phyloP scores from a whole-genome alignment of 2,888 invertebrate species.

The Chaetoderma sp. region DNA sequence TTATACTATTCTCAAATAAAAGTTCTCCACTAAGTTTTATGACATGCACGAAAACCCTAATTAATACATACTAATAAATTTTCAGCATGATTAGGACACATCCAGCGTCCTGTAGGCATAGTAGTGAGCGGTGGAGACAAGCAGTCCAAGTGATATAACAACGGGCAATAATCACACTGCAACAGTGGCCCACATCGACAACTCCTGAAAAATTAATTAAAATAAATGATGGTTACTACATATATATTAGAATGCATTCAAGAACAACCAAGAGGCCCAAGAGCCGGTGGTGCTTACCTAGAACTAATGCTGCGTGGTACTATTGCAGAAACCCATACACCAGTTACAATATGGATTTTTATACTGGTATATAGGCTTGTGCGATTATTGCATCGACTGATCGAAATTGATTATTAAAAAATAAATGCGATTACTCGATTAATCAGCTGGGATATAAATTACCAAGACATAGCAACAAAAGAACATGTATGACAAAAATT shows the following conservation, averaged over 20 bases:
- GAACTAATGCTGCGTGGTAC: background rate
- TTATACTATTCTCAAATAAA: too few relatives aligned
- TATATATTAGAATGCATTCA: background rate
- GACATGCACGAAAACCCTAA: too few relatives aligned
- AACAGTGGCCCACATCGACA: conserved; percentile 87
- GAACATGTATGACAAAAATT: too few relatives aligned
- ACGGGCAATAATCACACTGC: conserved; percentile 93
- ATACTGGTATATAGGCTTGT: background rate
- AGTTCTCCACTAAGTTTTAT: too few relatives aligned
- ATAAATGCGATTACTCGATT: too few relatives aligned
- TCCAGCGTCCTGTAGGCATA: conserved; percentile 91
- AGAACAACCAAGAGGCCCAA: background rate
- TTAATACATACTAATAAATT: conserved; percentile 79
- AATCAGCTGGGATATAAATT: too few relatives aligned
- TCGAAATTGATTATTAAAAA: too few relatives aligned
- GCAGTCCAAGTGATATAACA: conserved; percentile 93
- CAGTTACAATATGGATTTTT: background rate
- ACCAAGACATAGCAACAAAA: too few relatives aligned
- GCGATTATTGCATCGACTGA: too few relatives aligned
- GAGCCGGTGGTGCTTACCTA: too few relatives aligned
- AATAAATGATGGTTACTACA: background rate
- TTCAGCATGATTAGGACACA: conserved; percentile 97
- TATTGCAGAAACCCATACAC: background rate
- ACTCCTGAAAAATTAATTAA: conserved; percentile 73
- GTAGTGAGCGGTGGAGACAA: conserved; percentile 91